Percentiles rank a stretch among this genome's conserved stretches.
Evolutionary conservation across 2,888 invertebrate genomes (phyloP).

Genomic region (Ichneumoninae sp.): DNA sequence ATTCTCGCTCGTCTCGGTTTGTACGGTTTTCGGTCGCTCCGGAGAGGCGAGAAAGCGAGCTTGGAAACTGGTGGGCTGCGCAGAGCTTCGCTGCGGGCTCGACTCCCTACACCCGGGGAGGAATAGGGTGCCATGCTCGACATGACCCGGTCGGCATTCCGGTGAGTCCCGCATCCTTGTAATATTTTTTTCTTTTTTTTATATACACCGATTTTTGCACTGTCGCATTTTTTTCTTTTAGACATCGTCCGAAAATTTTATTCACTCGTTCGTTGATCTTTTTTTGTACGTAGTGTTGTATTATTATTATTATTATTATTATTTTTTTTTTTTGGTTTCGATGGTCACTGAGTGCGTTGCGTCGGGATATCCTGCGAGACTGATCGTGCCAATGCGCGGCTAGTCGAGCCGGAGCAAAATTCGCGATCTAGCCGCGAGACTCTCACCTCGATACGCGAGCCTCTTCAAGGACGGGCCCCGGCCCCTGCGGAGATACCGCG

Average conservation of each 20-base stretch:
- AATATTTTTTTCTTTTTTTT: conserved; percentile 19
- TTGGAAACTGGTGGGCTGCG: conserved; percentile 39
- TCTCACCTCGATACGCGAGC: conserved; percentile 25
- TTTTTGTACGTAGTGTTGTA: not conserved
- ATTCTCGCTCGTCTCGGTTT: conserved; percentile 7
- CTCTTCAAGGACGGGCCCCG: conserved; percentile 42
- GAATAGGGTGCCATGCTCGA: conserved; percentile 75
- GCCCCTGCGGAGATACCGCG: conserved; percentile 27
- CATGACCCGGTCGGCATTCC: conserved; percentile 82
- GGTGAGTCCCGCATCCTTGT: conserved; percentile 77
- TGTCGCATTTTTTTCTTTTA: conserved; percentile 3
- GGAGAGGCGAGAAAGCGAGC: not conserved
- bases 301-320: too few species aligned
- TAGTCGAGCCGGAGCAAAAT: conserved; percentile 5
- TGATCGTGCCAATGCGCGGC: not conserved
- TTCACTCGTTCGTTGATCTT: not conserved
- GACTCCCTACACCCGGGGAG: conserved; percentile 67
- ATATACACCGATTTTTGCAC: conserved; percentile 2
- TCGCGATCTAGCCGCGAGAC: conserved; percentile 7
- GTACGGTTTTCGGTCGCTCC: not conserved
- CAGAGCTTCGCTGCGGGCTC: conserved; percentile 54
- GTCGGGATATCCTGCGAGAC: conserved; percentile 18
- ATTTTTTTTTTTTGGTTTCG: not conserved
- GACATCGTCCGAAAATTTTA: too few species aligned
- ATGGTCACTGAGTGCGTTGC: not conserved